Conservation (phyloP, 2,888 invertebrate genomes). For the Tenthredo notha region DNA sequence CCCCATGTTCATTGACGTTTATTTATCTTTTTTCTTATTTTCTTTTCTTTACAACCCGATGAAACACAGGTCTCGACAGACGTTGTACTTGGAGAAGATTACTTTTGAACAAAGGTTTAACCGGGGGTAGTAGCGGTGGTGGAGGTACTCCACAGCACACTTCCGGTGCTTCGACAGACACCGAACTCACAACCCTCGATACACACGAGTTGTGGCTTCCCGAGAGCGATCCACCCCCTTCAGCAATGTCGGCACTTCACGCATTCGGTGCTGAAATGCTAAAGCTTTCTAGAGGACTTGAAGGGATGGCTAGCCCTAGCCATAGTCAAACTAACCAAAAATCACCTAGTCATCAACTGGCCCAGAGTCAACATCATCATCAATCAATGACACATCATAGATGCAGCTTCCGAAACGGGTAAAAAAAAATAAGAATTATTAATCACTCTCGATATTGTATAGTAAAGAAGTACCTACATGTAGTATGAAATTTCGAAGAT, state of each 20-base stretch:
- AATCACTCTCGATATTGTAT: too few relatives aligned
- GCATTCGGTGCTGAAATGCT: conserved; percentile 94
- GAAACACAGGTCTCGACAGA: conserved; percentile 81
- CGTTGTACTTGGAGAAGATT: conserved; percentile 89
- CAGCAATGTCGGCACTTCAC: conserved; percentile 91
- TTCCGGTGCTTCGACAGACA: conserved; percentile 90
- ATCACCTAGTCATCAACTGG: conserved; percentile 59
- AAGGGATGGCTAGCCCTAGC: conserved; percentile 82
- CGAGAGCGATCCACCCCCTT: conserved; percentile 87
- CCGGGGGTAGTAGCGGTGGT: conserved; percentile 65
- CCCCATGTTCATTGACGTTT: background rate
- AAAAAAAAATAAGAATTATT: conserved; percentile 59
- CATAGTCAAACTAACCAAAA: conserved; percentile 61
- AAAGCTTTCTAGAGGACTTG: conserved; percentile 89
- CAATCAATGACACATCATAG: conserved; percentile 64
- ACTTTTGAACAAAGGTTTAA: conserved; percentile 77
- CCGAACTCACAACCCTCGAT: conserved; percentile 90
- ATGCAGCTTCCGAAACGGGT: conserved; percentile 69
- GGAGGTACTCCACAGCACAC: conserved; percentile 83
- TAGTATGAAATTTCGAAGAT: background rate
- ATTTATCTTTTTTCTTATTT: background rate
- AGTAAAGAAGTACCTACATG: too few relatives aligned
- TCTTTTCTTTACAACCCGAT: background rate
- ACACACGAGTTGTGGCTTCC: conserved; percentile 92
- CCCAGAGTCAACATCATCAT: conserved; percentile 57